Evolutionary conservation across 2,888 invertebrate species (phyloP).

Genomic region (Phortica okadai): DNA sequence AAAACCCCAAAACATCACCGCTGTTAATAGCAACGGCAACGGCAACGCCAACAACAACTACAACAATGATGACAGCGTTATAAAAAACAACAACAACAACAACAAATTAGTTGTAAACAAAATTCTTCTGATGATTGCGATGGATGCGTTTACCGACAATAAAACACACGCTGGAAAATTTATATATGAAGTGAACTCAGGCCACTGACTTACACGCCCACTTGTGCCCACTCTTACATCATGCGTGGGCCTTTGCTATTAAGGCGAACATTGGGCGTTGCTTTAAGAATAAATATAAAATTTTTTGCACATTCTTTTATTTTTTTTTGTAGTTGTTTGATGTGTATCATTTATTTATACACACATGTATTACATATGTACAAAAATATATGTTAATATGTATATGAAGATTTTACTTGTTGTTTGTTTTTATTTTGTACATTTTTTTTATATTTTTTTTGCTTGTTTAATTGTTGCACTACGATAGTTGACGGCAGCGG

Average conservation of each 20-base stretch:
- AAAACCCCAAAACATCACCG: not conserved
- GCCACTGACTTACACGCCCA: not conserved
- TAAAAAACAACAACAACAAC: conserved; percentile 15
- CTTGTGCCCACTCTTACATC: not conserved
- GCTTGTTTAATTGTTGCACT: conserved; percentile 35
- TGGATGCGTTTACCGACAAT: not conserved
- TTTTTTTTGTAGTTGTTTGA: conserved; percentile 22
- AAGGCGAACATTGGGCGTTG: not conserved
- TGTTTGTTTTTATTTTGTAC: conserved; percentile 17
- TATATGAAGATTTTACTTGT: conserved; percentile 41
- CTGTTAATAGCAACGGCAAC: not conserved
- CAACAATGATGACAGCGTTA: not conserved
- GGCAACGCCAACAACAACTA: not conserved
- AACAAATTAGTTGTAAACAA: not conserved
- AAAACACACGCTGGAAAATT: not conserved
- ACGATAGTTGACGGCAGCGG: not conserved
- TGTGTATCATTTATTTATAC: conserved; percentile 29
- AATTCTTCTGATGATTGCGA: conserved; percentile 21
- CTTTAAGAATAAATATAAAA: conserved; percentile 11
- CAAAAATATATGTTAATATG: conserved; percentile 10
- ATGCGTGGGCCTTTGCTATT: not conserved
- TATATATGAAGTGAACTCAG: not conserved
- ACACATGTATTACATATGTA: conserved; percentile 43
- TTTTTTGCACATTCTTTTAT: conserved; percentile 36
- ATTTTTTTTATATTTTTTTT: conserved; percentile 25